Base-by-base conservation (phyloP, 1,140 invertebrate species). In the Brachionus rubens region DNA sequence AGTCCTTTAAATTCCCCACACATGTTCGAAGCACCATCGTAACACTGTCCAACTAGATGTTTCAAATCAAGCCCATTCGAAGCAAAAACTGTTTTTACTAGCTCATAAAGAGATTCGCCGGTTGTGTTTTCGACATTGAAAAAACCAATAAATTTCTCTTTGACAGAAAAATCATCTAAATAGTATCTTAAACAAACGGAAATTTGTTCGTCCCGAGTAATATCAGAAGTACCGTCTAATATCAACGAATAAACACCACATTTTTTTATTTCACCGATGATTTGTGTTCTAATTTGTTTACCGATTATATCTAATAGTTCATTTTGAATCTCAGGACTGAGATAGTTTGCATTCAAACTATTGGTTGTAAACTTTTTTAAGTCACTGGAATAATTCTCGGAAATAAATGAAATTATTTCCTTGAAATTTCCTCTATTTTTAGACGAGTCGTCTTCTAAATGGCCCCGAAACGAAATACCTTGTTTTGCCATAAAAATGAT, bases 121-220 rank as follows among this genome's bases (percentile, higher is more conserved):
- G 21, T 28, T 24, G 50, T 54, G 9, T 54, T 54, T 26, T 10
- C 6, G n/a, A 41, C 56, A 16, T 62, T 36, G 28, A 21, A 21
- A 67, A 67, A 67, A 26, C 62, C 41, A 24, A 67, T 14, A 67
- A 67, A 67, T 28, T 67, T 67, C 46, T 67, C 62, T 21, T 67
- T 21, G 12, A 67, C 26, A 26, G 33, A 12, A 16, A 67, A 67
- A 43, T 67, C 21, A 24, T 21, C 24, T n/a, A 16, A 19, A 67
- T 12, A 19, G 26, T 26, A 67, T 46, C 62, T 14, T 26, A 67
- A 19, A 14, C 40, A 43, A 12, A 67, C 7, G 26, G 62, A 67
- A 26, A 67, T n/a, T 67, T 67, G 62, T 24, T 67, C 62, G 14
- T 46, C 16, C 24, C n/a, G 19, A 47, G 16, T 28, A 46, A 47